Base-by-base conservation (phyloP, 2,113 vertebrate species). In the Pantherophis guttatus region DNA sequence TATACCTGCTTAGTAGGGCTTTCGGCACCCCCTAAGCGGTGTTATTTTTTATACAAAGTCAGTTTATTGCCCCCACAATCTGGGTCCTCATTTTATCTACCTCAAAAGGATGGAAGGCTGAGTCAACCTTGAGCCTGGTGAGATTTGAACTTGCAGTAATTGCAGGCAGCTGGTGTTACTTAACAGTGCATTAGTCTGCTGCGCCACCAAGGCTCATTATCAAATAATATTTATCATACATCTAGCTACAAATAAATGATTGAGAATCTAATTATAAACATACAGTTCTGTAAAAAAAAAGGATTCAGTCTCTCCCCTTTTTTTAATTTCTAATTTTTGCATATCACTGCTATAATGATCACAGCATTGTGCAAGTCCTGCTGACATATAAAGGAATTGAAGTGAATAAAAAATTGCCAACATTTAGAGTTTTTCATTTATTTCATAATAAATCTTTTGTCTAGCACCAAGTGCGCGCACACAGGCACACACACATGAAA, bases 191-290 rank as follows among this genome's bases (percentile, higher is more conserved):
- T 44, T 44, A 44, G 39, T 44, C 39, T 44, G 39, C 39, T 44
- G 39, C 2, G 39, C 39, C 39, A 44, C 39, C 39, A 44, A 44
- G 39, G 39, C 39, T 44, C 39, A 44, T 44, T 44, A 44, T 44
- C 39, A 44, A 58, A 59, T 59, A 50, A 52, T 87, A 87, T 86
- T 48, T 92, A 95, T 93, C 33, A 86, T 55, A 13, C 9, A 57
- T 89, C 57, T 85, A 93, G n/a, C 91, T 93, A n/a, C 95, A 92
- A 44, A 85, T 54, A 24, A 52, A 50, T 91, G n/a, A 19, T 88
- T 39, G 53, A 58, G 87, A 44, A 57, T 57, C 17, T 24, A 57
- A 57, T 57, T 23, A 24, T 88, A 33, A 57, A 33, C 87, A 57
- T 39, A 21, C 1, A 11, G 13, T 75, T 75, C 6, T 75, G n/a